A percentile compares a stretch with the other conserved stretches of the same genome.
These are phyloP conservation scores for Caenorhabditis inopinata DNA, from an alignment of 1,140 invertebrate genomes.

Conservation along the genomic window DNA sequence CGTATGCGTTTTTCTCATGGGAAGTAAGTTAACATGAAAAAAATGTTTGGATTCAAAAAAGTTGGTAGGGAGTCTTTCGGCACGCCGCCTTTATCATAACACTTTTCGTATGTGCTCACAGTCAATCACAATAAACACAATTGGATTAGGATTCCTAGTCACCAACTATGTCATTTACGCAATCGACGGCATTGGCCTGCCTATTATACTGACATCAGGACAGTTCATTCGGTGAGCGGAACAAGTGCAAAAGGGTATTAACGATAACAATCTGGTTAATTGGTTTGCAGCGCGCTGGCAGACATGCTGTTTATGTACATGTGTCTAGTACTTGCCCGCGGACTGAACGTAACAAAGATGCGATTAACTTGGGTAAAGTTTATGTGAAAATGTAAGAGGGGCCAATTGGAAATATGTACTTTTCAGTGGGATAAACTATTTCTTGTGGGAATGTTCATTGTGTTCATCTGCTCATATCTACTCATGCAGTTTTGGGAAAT, in stretches of 20 bases:
- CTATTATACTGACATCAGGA: conserved; percentile 72
- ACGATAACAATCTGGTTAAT: conserved; percentile 74
- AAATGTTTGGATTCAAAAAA: too few species aligned
- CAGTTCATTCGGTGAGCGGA: conserved; percentile 52
- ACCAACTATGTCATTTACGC: conserved; percentile 76
- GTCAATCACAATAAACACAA: conserved; percentile 72
- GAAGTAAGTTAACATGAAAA: conserved; percentile 21
- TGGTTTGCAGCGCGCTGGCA: conserved; percentile 72
- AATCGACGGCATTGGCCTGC: conserved; percentile 72
- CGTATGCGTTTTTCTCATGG: conserved; percentile 68
- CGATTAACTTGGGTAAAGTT: conserved; percentile 43
- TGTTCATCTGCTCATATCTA: conserved; percentile 33
- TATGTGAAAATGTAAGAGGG: conserved; percentile 75
- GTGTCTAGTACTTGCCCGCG: conserved; percentile 33
- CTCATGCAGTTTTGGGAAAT: conserved; percentile 34
- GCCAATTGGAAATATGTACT: conserved; percentile 77
- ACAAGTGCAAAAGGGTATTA: conserved; percentile 72
- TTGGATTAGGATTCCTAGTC: conserved; percentile 73
- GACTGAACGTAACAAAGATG: conserved; percentile 40
- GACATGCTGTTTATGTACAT: conserved; percentile 38
- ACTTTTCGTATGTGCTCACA: conserved; percentile 83
- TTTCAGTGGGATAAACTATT: conserved; percentile 70
- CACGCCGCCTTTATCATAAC: conserved; percentile 78
- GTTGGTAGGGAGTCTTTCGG: conserved; percentile 69
- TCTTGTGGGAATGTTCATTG: conserved; percentile 33